Base-by-base conservation (phyloP, 2,888 invertebrate genomes). In the Prenolepis imparis region DNA sequence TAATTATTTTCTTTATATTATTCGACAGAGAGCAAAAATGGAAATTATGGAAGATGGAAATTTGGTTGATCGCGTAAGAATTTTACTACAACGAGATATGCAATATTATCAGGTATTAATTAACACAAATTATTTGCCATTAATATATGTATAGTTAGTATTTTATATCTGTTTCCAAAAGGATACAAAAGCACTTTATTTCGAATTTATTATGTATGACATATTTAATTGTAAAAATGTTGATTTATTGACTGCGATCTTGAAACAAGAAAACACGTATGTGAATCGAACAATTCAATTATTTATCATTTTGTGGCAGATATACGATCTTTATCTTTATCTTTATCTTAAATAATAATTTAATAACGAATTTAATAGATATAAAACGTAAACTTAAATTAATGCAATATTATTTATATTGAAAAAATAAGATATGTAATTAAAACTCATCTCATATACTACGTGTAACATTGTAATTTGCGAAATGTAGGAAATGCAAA, bases 11-110 rank as follows among this genome's bases (percentile, higher is more conserved):
- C 21, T 3, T 6, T 73, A n/a, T 12, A 57, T 39, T 52, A 78
- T 61, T 48, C 8, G 74, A 84, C 24, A 82, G 73, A 72, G 44
- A 36, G 64, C 44, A 89, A 92, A 85, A 87, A 98, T 98, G 98
- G 98, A 98, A 95, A 97, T 98, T 63, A 98, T 98, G 95, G 98
- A 98, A 96, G 98, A 98, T 96, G 98, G 98, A 24, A 98, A 98
- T 96, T 96, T 98, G 95, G 97, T 98, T 96, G 98, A 98, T 94
- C 96, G 98, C 89, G 97, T 98, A 88, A 97, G 97, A 87, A 97
- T 98, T 91, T 95, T 98, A 72, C 95, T 98, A 83, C 97, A 98
- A 95, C 95, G 98, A 83, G 98, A 98, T 95, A 96, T 97, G 95
- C 97, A 97, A 93, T 98, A 98, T 95, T 98, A 98, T 95, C 97